These are phyloP conservation scores for Xylocampa areola DNA, from an alignment of 2,888 invertebrate species.

Conservation along the genomic window DNA sequence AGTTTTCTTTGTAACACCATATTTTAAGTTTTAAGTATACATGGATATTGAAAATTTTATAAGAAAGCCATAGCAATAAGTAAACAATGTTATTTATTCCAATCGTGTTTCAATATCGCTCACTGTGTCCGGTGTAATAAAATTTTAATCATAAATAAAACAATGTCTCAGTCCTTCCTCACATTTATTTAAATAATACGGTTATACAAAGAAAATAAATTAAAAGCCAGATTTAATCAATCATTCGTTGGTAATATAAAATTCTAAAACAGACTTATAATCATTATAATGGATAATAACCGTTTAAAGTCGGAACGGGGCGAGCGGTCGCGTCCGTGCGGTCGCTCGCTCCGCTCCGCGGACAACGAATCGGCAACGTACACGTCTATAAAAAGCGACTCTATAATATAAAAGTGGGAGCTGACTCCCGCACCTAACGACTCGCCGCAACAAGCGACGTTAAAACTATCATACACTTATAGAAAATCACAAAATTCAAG, in stretches of 20 bases:
- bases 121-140: slow-evolving; percentile 66
- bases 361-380: slow-evolving; percentile 73
- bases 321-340: slow-evolving; percentile 50
- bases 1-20: slow-evolving; percentile 89
- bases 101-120: slow-evolving; percentile 69
- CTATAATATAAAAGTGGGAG: slow-evolving; percentile 88
- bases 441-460: slow-evolving; percentile 78
- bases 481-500: slow-evolving; percentile 90
- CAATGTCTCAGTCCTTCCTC: slow-evolving; percentile 87
- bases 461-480: slow-evolving; percentile 88
- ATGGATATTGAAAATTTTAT: slow-evolving; percentile 77
- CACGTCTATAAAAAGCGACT: slow-evolving; percentile 87
- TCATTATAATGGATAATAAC: slow-evolving; percentile 83
- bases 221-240: slow-evolving; percentile 88
- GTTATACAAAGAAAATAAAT: slow-evolving; percentile 89
- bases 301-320: slow-evolving; percentile 61
- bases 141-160: slow-evolving; percentile 84
- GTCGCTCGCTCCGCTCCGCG: slow-evolving; percentile 46
- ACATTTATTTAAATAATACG: slow-evolving; percentile 88
- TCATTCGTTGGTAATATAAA: slow-evolving; percentile 90
- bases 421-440: slow-evolving; percentile 86
- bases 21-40: slow-evolving; percentile 85
- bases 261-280: slow-evolving; percentile 88
- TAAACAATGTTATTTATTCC: slow-evolving; percentile 75
- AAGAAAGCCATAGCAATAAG: slow-evolving; percentile 78